Base-by-base conservation (phyloP, 2,888 invertebrate species). In the Pachycephus smyrnensis region DNA sequence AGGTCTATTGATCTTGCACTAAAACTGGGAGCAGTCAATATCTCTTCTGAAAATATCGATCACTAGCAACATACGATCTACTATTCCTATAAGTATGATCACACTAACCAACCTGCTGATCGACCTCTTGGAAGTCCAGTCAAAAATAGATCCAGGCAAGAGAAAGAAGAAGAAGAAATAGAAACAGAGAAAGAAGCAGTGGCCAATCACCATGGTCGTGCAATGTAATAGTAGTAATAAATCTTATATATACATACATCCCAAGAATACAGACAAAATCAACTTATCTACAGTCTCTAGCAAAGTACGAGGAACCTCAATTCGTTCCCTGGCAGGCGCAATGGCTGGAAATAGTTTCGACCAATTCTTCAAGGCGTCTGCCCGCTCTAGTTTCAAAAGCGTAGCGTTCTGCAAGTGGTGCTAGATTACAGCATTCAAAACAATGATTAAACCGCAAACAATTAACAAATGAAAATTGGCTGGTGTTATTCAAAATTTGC, bases 331-430 rank as follows among this genome's bases (percentile, higher is more conserved):
- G 71, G 31, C 71, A 71, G 32, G 71, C 71, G 71, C 71, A 11
- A 32, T 31, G 71, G 31, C 71, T 71, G 71, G 71, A 71, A 71
- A 71, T 71, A 71, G 71, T 71, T 71, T 71, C 71, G 31, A 12
- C 71, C 31, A 71, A 71, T 71, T 71, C 32, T 71, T 71, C 71
- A 31, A 31, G 71, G 71, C 71, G 71, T 32, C 3, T 71, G 71
- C 12, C 32, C 71, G 71, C 31, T 71, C 71, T 71, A 32, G 32
- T 71, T 71, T 71, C 71, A 71, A 71, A 32, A 71, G 55, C 55
- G 15, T 23, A 30, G 30, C 71, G 31, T 71, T 71, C 31, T 31
- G 32, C 71, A n/a, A 12, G 31, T 12, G 4, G 11, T 55, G 55
- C 23, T 55, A 55, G 55, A 32, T 31, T 30, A 31, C 12, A 32